Evolutionary conservation across 2,797 vertebrate species (phyloP).

Genomic region (Periophthalmus magnuspinnatus): DNA sequence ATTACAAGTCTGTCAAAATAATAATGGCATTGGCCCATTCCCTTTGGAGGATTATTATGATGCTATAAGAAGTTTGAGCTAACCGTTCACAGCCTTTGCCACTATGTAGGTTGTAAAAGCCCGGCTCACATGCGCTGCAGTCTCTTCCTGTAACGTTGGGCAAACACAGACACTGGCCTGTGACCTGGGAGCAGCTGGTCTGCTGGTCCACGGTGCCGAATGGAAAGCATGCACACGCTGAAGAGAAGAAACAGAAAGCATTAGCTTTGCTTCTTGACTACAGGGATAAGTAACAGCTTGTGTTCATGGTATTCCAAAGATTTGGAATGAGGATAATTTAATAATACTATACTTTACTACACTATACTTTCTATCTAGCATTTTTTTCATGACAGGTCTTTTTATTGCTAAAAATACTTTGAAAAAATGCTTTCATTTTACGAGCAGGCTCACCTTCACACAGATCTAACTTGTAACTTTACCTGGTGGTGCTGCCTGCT

Average conservation of each 20-base stretch:
- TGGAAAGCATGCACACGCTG: conserved; percentile 87
- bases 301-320: no score
- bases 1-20: neutral
- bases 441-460: no score
- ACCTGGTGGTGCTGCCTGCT: no score
- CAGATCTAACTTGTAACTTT: no score
- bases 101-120: conserved; percentile 91
- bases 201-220: conserved; percentile 81
- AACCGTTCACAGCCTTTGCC: conserved; percentile 88
- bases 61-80: conserved; percentile 21
- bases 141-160: conserved; percentile 85
- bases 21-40: neutral
- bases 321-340: no score
- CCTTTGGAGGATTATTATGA: neutral
- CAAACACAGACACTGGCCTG: conserved; percentile 89
- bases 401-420: no score
- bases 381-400: no score
- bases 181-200: conserved; percentile 84
- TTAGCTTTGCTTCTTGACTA: neutral
- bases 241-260: neutral
- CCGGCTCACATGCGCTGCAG: conserved; percentile 87
- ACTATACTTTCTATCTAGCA: no score
- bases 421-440: no score
- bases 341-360: no score
- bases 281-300: neutral